Evolutionary conservation across 2,113 vertebrate genomes (phyloP).

Genomic region (Gadus macrocephalus): DNA sequence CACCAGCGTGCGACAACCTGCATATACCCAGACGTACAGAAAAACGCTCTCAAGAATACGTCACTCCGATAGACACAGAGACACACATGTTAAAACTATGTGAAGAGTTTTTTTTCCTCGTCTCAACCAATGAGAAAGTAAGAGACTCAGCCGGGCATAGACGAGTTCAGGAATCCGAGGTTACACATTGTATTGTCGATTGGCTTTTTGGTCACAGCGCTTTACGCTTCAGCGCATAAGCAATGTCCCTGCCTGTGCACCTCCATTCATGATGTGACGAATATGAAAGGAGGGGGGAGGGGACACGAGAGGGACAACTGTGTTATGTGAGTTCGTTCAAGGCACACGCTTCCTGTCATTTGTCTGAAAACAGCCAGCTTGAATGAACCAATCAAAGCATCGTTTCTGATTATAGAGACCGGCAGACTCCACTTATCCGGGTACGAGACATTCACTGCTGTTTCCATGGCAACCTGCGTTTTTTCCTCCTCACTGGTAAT

Average conservation of each 20-base stretch:
- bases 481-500: conserved; percentile 17
- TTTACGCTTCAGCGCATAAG: neutral
- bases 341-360: conserved; percentile 18
- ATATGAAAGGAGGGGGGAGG: neutral
- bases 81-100: neutral
- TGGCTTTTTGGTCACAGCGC: neutral
- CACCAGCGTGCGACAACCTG: neutral
- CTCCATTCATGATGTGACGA: conserved; percentile 36
- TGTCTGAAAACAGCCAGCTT: conserved; percentile 32
- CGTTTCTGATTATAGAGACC: conserved; percentile 44
- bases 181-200: too few relatives aligned
- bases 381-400: conserved; percentile 50
- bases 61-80: neutral
- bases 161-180: neutral
- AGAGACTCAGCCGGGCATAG: neutral
- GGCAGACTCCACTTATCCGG: conserved; percentile 45
- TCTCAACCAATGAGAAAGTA: neutral
- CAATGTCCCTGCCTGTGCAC: neutral
- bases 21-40: neutral
- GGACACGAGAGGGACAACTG: neutral
- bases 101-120: neutral
- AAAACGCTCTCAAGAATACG: neutral
- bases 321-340: conserved; percentile 18
- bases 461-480: conserved; percentile 60
- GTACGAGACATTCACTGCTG: conserved; percentile 54